Base-by-base conservation (phyloP, 2,113 vertebrate genomes). In the Corydoras maculifer region DNA sequence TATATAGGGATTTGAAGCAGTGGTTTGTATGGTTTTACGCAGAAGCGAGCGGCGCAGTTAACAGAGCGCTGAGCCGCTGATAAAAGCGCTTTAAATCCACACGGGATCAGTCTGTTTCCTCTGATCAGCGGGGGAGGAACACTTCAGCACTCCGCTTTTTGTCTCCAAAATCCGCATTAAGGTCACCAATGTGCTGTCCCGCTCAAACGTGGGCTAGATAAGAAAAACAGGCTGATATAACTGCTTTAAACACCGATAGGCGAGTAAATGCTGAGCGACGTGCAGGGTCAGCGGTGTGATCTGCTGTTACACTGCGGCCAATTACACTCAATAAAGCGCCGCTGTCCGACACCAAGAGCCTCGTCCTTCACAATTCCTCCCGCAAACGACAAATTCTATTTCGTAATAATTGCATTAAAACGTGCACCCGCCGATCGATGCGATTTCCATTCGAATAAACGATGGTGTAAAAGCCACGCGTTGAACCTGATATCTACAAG, bases 211-310 rank as follows among this genome's bases (percentile, higher is more conserved):
- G 66, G n/a, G 18, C 57, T 9, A 87, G 86, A 87, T 86, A 88
- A 85, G 83, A 78, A 87, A 88, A 87, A 84, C 84, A 76, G 82
- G 71, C 76, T 83, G 79, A 82, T 68, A 78, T 84, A 82, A 84
- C 80, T 81, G 86, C 86, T 88, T 89, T 88, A 89, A 88, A 84
- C 84, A 86, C 82, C 84, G 86, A 85, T 87, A 88, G 87, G 81
- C 82, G 84, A 86, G 89, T 88, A 88, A 90, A 88, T 89, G 87
- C 88, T 90, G 87, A 87, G 85, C 83, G 88, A 90, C 86, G 84
- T 76, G 86, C 84, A 87, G 87, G 87, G 89, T 88, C 87, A 90
- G 82, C 74, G 84, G 87, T 85, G 88, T 89, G 88, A 82, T 86
- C 77, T 83, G 87, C 86, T 88, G 86, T 84, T 87, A 87, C 83